phyloP scores from a whole-genome alignment of 2,797 vertebrate genomes.

The Argya squamiceps region DNA sequence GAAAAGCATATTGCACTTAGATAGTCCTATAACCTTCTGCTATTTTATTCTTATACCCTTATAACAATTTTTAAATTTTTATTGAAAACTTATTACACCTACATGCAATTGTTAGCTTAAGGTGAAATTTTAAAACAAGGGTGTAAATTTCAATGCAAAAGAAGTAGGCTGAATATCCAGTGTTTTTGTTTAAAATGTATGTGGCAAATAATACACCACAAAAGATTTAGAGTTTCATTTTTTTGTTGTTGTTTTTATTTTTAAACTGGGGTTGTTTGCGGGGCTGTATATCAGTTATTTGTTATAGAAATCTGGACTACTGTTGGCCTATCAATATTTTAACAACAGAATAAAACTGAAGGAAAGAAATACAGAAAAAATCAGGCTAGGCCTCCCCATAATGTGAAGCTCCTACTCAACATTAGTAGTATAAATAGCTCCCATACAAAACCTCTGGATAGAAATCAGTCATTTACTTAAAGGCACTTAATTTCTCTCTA shows the following conservation, averaged over 20 bases:
- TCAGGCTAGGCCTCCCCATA: not conserved
- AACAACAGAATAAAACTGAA: not conserved
- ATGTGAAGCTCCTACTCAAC: not conserved
- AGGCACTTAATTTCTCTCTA: not conserved
- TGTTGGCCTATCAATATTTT: not conserved
- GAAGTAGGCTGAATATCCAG: not conserved
- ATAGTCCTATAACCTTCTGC: not conserved
- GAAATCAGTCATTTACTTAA: not conserved
- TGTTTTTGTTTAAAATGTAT: not conserved
- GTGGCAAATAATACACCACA: not conserved
- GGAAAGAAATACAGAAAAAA: not conserved
- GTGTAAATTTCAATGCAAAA: not conserved
- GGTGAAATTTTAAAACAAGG: not conserved
- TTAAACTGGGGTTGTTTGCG: not conserved
- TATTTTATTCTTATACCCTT: not conserved
- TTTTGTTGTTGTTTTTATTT: not conserved
- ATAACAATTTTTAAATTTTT: not conserved
- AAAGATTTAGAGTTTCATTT: not conserved
- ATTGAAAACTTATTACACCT: slow-evolving; percentile 26
- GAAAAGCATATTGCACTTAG: slow-evolving; percentile 4
- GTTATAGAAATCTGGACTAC: not conserved
- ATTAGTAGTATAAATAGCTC: not conserved
- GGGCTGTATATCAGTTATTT: not conserved
- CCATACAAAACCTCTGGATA: not conserved
- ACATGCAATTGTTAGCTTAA: slow-evolving; percentile 3